Evolutionary conservation across 2,888 invertebrate species (phyloP).

Genomic region (Cremastinae sp.): DNA sequence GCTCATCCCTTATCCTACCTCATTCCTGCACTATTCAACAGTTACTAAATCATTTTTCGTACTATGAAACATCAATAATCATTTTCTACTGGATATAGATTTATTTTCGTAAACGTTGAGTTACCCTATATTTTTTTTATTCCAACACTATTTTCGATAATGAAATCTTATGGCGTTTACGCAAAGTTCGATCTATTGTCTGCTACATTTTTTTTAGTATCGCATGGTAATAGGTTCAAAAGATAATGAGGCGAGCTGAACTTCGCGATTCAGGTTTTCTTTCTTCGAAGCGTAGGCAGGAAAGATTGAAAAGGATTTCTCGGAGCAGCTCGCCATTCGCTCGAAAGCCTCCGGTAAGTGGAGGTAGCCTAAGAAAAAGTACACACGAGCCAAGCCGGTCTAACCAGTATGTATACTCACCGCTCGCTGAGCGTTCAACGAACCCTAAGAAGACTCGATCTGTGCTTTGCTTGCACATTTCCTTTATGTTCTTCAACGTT

Average conservation of each 20-base stretch:
- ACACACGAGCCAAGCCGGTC: slow-evolving; percentile 70
- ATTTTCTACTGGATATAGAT: too few relatives aligned
- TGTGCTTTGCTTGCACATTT: slow-evolving; percentile 34
- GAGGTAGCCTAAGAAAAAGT: slow-evolving; percentile 5
- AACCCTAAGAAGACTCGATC: slow-evolving; percentile 56
- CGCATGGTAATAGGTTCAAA: slow-evolving; percentile 48
- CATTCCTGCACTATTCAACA: slow-evolving; percentile 33
- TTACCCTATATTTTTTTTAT: too few relatives aligned
- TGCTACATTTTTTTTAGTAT: background rate
- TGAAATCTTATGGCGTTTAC: too few relatives aligned
- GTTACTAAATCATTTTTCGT: slow-evolving; percentile 26
- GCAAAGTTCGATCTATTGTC: too few relatives aligned
- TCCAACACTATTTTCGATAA: too few relatives aligned
- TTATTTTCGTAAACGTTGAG: too few relatives aligned
- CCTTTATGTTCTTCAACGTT: slow-evolving; percentile 24
- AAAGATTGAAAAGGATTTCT: slow-evolving; percentile 49
- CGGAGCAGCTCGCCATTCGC: slow-evolving; percentile 50
- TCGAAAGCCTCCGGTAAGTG: slow-evolving; percentile 71
- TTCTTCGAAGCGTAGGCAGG: slow-evolving; percentile 63
- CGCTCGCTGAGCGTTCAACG: slow-evolving; percentile 57
- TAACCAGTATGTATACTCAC: slow-evolving; percentile 72
- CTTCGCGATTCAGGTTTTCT: slow-evolving; percentile 63
- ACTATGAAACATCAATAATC: background rate
- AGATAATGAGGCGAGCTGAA: slow-evolving; percentile 37
- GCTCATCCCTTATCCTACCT: slow-evolving; percentile 14